Evolutionary conservation across 2,888 invertebrate genomes (phyloP), one percentile per base, ranked within the genome.

Genomic region (Dicroscelio sp.): DNA sequence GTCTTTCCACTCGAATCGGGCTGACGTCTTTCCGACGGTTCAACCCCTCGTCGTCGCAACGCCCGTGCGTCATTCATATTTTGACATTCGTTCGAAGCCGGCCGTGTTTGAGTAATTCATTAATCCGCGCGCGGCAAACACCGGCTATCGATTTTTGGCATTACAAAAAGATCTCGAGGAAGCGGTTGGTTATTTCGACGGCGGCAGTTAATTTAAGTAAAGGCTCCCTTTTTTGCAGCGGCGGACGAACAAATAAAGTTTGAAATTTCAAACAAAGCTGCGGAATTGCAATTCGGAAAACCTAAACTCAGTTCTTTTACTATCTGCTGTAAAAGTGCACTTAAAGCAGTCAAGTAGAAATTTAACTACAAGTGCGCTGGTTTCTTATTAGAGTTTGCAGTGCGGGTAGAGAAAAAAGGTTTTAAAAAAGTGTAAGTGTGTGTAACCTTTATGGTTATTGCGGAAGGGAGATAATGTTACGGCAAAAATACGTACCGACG

Each of bases 1-100:
- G 86, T 83, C 92, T 91, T 87, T 93, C 71, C 86, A 82, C 80
- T 90, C 90, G 78, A 90, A 84, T 78, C 80, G 80, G 69, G 76
- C 82, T 55, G 69, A 82, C 73, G 31, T 78, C 78, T 82, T 86
- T 73, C 73, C 31, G 52, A 60, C 10, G 25, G 43, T 48, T 73
- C 86, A 69, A 38, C 82, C 89, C 69, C 69, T 48, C 60, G 58
- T 6, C 6, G 27, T n/a, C 35, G 38, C 48, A 31, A 52, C 31
- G 75, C 12, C 65, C 55, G 23, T 23, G 60, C 35, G 25, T 78
- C 58, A 73, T 80, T 89, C 88, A 79, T 79, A 48, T 80, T 79
- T 73, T 23, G 80, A 88, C 35, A 12, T 69, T 83, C 31, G 48
- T 30, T 30, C 65, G 58, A 52, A 75, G 33, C 30, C 43, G 30